Evolutionary conservation across 2,113 vertebrate species (phyloP).

Genomic region (Triplophysa rosa): DNA sequence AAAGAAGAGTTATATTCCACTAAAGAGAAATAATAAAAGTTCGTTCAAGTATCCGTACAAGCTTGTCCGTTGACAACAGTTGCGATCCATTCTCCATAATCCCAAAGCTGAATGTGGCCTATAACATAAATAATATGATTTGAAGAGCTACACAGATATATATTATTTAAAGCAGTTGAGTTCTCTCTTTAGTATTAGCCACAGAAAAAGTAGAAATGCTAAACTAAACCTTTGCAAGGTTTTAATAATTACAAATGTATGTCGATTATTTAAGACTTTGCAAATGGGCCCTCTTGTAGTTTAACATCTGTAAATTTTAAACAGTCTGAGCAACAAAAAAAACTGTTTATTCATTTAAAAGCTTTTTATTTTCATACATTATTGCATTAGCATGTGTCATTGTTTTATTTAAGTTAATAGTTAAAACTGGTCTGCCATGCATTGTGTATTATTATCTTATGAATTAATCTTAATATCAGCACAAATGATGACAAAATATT

Average conservation of each 20-base stretch:
- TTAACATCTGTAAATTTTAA: background rate
- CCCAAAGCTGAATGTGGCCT: background rate
- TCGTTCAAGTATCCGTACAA: conserved; percentile 2
- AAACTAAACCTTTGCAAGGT: no score
- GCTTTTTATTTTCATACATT: background rate
- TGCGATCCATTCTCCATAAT: background rate
- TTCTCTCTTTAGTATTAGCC: background rate
- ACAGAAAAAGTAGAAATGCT: no score
- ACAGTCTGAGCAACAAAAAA: no score
- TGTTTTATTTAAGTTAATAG: background rate
- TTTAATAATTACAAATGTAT: background rate
- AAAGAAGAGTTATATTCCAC: background rate
- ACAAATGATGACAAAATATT: background rate
- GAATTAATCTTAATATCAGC: background rate
- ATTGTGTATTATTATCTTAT: background rate
- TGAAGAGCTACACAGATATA: background rate
- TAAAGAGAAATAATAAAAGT: background rate
- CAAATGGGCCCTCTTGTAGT: background rate
- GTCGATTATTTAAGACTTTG: background rate
- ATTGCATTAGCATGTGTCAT: background rate
- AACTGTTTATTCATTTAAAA: no score
- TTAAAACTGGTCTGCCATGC: background rate
- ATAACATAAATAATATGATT: background rate
- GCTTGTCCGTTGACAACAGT: background rate
- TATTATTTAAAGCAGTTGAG: background rate